Conservation (phyloP, 64 coral and sea anemone genomes). For the Montipora sp. region DNA sequence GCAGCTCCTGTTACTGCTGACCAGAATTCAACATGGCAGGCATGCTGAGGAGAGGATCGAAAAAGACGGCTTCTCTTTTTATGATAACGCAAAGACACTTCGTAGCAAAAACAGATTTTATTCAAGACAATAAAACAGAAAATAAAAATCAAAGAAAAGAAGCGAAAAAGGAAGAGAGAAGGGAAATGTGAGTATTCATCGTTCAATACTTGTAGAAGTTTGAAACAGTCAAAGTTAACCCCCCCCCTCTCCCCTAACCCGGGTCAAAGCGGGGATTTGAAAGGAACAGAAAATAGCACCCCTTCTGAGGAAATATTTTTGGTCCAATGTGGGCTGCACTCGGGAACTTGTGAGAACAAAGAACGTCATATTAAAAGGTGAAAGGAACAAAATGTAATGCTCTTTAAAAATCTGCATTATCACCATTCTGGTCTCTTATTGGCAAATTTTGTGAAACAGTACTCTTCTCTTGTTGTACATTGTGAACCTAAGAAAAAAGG, state of each 20-base stretch:
- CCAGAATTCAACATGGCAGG: background rate
- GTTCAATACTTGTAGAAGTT: background rate
- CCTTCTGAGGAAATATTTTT: too few relatives aligned
- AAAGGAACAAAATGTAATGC: too few relatives aligned
- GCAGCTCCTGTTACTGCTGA: background rate
- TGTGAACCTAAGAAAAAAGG: too few relatives aligned
- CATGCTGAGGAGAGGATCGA: background rate
- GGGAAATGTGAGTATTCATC: slow-evolving; percentile 3
- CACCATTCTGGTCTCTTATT: too few relatives aligned
- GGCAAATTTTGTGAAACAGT: too few relatives aligned
- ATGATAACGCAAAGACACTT: background rate
- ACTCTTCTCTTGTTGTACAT: too few relatives aligned
- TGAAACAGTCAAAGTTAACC: background rate
- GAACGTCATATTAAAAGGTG: too few relatives aligned
- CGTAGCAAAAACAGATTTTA: background rate
- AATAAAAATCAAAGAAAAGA: background rate
- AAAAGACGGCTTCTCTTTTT: background rate
- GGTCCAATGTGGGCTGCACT: too few relatives aligned
- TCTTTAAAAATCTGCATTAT: too few relatives aligned
- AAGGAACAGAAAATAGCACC: background rate
- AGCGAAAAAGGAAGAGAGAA: background rate
- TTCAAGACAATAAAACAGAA: slow-evolving; percentile 16
- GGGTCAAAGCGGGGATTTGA: too few relatives aligned
- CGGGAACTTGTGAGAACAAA: too few relatives aligned
- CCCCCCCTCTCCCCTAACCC: too few relatives aligned